Base-by-base conservation (phyloP, 2,113 vertebrate species). In the Anarhynchus alexandrinus region DNA sequence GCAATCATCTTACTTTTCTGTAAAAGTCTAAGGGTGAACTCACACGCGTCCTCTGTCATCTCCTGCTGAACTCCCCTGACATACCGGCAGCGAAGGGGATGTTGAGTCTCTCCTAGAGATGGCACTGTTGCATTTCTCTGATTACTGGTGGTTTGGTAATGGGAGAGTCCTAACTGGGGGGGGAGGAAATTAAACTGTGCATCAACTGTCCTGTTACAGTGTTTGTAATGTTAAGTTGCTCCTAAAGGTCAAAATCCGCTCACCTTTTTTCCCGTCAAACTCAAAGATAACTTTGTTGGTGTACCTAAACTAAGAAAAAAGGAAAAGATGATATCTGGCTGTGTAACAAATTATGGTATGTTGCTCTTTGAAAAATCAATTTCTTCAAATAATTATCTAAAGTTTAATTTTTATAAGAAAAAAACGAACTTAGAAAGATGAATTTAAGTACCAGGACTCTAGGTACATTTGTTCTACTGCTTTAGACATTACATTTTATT, bases 121-220 rank as follows among this genome's bases (percentile, higher is more conserved):
- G 98, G 98, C 96, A 97, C 84, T 97, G 96, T 97, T 97, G 97
- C 74, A 78, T 94, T 86, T 95, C 93, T 58, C 49, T 96, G 72
- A 40, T 79, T 25, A 40, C 40, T 40, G n/a, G n/a, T n/a, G n/a
- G 13, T 32, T 47, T 80, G 66, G 45, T n/a, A 22, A 23, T 18
- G 54, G 58, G 72, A 40, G 66, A 73, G 21, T 87, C 59, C 67
- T 93, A 67, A 97, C 74, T 95, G 82, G 23, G 36, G 84, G 42
- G 5, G 65, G 93, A 90, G 73, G 74, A 90, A 95, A 97, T 94
- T 71, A 88, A 90, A 70, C 84, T 12, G 42, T n/a, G 18, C 32
- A 34, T 69, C 54, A 77, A 10, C 42, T 91, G 62, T 47, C 69
- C 52, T 27, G 43, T 45, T 69, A 81, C 51, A 69, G 84, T 43